Evolutionary conservation across 1,140 invertebrate species (phyloP).

Genomic region (Megalonaias nervosa): DNA sequence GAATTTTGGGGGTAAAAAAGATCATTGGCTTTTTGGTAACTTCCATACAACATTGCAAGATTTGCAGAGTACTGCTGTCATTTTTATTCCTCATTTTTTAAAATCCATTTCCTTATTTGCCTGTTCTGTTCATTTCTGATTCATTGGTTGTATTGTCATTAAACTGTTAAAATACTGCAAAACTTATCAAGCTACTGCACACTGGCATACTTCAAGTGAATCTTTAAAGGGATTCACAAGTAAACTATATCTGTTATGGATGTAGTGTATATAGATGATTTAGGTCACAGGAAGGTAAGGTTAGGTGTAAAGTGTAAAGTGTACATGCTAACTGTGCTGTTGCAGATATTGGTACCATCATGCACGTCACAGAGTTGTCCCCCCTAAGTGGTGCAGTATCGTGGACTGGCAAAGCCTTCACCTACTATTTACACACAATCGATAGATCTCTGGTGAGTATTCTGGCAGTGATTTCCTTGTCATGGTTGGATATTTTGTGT

Average conservation of each 20-base stretch:
- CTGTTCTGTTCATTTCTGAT: too few relatives aligned
- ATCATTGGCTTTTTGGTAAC: too few relatives aligned
- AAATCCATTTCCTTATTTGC: too few relatives aligned
- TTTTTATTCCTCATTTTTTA: too few relatives aligned
- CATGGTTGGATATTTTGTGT: too few relatives aligned
- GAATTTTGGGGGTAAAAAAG: too few relatives aligned
- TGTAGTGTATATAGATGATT: neutral
- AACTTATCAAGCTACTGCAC: neutral
- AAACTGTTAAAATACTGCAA: too few relatives aligned
- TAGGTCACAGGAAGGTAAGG: neutral
- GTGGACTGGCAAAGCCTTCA: constrained; percentile 98
- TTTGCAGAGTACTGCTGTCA: too few relatives aligned
- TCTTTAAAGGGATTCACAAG: constrained; percentile 5
- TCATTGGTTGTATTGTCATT: neutral
- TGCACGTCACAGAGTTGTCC: constrained; percentile 97
- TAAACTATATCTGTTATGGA: neutral
- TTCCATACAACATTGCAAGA: too few relatives aligned
- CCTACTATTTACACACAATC: constrained; percentile 97
- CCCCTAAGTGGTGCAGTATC: constrained; percentile 95
- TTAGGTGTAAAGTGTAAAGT: neutral
- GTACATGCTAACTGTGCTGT: constrained; percentile 30
- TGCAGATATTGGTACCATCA: constrained; percentile 97
- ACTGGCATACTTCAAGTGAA: constrained; percentile 2
- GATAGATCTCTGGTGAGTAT: constrained; percentile 76
- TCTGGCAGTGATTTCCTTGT: too few relatives aligned